Conservation (phyloP, 2,797 vertebrate species). For the Pseudochaenichthys georgianus region DNA sequence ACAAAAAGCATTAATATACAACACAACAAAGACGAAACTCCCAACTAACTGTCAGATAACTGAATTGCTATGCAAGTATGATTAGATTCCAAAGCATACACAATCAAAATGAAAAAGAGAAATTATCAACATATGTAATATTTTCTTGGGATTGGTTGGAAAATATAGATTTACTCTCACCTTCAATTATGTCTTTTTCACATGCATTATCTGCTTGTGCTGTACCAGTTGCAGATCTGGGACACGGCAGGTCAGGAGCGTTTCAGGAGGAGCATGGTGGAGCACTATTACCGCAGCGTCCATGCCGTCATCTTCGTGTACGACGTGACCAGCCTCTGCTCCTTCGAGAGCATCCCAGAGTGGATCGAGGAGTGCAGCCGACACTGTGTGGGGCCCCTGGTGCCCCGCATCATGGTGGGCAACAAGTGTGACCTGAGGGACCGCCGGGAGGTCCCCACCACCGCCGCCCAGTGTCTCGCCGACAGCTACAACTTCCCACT, state of each 20-base stretch:
- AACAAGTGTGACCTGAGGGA: conserved; percentile 86
- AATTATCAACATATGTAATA: too few species aligned
- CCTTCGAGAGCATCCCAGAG: conserved; percentile 83
- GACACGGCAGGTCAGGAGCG: conserved; percentile 88
- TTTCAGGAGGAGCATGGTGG: conserved; percentile 88
- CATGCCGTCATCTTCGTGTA: conserved; percentile 87
- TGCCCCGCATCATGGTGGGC: conserved; percentile 85
- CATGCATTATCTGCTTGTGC: conserved; percentile 8
- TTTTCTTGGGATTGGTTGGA: too few species aligned
- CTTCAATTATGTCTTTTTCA: neutral
- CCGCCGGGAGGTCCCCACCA: conserved; percentile 79
- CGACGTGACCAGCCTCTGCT: conserved; percentile 81
- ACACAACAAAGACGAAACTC: too few species aligned
- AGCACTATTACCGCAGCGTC: conserved; percentile 87
- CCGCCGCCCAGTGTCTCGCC: conserved; percentile 80
- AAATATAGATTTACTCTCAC: too few species aligned
- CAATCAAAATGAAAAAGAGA: too few species aligned
- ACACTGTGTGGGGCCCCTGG: conserved; percentile 80
- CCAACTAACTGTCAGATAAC: too few species aligned
- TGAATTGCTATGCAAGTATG: too few species aligned
- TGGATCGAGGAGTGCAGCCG: conserved; percentile 85
- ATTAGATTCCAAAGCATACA: too few species aligned
- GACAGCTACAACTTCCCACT: conserved; percentile 84
- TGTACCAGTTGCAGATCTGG: conserved; percentile 85
- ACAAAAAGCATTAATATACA: too few species aligned